phyloP scores from a whole-genome alignment of 2,113 vertebrate species.

The Salvelinus alpinus region DNA sequence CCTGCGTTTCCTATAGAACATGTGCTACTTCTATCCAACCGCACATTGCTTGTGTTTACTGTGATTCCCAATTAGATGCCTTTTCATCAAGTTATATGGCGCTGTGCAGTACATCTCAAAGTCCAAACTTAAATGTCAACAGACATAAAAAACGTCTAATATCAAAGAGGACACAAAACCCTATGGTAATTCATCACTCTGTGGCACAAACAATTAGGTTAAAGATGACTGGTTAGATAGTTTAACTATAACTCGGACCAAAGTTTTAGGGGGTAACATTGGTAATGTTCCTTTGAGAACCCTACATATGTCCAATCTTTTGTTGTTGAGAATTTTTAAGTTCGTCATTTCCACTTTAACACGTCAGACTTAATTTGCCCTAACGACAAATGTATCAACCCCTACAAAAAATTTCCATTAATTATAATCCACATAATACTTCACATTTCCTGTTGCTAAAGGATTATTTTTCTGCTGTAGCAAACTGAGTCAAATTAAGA shows the following conservation, averaged over 20 bases:
- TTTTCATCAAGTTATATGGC: neutral
- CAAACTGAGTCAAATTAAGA: too few relatives aligned
- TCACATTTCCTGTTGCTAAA: too few relatives aligned
- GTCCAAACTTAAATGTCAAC: neutral
- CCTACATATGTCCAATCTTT: too few relatives aligned
- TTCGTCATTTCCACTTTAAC: too few relatives aligned
- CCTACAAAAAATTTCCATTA: too few relatives aligned
- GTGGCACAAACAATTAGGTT: too few relatives aligned
- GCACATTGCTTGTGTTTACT: neutral
- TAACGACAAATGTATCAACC: too few relatives aligned
- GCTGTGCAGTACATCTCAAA: neutral
- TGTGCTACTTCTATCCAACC: neutral
- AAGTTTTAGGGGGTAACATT: neutral
- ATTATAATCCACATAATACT: too few relatives aligned
- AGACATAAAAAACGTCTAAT: neutral
- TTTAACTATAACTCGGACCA: neutral
- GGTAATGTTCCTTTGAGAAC: too few relatives aligned
- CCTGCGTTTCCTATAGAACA: neutral
- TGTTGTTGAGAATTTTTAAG: too few relatives aligned
- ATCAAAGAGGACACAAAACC: neutral
- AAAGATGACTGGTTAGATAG: neutral
- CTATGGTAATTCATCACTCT: neutral
- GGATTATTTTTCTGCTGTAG: too few relatives aligned
- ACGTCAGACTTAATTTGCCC: too few relatives aligned
- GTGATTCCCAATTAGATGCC: neutral